These are phyloP conservation scores for Drosophila cracens DNA, from an alignment of 2,888 invertebrate genomes.

Conservation along the genomic window DNA sequence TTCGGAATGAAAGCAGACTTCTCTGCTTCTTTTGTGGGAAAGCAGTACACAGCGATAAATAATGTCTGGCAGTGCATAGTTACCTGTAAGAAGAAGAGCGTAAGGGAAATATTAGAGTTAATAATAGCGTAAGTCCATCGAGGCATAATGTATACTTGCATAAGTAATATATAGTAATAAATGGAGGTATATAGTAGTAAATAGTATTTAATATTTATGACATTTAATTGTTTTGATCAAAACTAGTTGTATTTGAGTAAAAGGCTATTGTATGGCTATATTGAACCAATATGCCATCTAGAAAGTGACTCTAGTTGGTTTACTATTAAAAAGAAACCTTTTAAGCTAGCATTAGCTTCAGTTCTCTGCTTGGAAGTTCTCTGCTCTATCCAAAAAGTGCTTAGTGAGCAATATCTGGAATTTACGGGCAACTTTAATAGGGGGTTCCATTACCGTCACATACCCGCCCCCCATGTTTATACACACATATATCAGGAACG, in stretches of 20 bases:
- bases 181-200: background rate
- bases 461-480: background rate
- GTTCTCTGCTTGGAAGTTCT: background rate
- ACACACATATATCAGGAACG: background rate
- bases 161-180: background rate
- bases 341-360: background rate
- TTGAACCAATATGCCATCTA: background rate
- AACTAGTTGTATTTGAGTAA: background rate
- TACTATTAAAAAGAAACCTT: background rate
- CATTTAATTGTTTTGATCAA: background rate
- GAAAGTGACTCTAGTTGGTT: background rate
- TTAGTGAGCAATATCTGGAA: background rate
- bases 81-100: slow-evolving; percentile 56
- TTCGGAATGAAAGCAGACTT: slow-evolving; percentile 6
- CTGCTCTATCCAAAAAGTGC: background rate
- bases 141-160: background rate
- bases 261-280: background rate
- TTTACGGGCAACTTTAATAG: slow-evolving; percentile 47
- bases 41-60: background rate
- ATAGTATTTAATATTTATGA: background rate
- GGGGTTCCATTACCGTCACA: slow-evolving; percentile 10
- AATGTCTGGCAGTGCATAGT: slow-evolving; percentile 37
- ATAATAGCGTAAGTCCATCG: background rate
- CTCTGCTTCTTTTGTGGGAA: slow-evolving; percentile 30
- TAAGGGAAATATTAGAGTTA: background rate